A percentile compares a stretch with the other conserved stretches of the same genome.
Evolutionary conservation across 2,888 invertebrate genomes (phyloP).

Genomic region (Dusona sp.): DNA sequence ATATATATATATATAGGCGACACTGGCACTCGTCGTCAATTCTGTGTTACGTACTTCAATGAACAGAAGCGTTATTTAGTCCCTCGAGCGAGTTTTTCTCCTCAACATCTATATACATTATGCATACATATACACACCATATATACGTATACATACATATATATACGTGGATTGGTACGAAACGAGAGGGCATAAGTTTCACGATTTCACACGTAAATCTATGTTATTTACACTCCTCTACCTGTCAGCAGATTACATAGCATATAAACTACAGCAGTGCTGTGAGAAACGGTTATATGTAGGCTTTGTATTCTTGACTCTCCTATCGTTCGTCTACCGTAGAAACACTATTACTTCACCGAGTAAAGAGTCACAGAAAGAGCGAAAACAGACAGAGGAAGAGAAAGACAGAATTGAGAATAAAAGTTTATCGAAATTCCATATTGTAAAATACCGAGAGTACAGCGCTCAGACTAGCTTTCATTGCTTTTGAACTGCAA

Average conservation of each 20-base stretch:
- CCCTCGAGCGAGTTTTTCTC: constrained; percentile 59
- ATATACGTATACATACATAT: constrained; percentile 3
- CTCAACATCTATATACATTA: constrained; percentile 29
- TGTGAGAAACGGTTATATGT: constrained; percentile 13
- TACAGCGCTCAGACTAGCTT: constrained; percentile 4
- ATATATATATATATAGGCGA: constrained; percentile 50
- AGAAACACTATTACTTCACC: constrained; percentile 49
- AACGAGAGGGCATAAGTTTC: constrained; percentile 1
- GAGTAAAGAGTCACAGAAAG: constrained; percentile 1
- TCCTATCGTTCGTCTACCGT: constrained; percentile 50
- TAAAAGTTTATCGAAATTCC: constrained; percentile 40
- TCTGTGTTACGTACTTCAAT: constrained; percentile 68
- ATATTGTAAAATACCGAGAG: constrained; percentile 22
- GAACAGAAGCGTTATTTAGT: constrained; percentile 69
- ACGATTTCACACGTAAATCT: constrained; percentile 6
- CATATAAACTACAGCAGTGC: not conserved
- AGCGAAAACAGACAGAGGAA: not conserved
- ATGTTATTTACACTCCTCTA: constrained; percentile 3
- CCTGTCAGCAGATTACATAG: not conserved
- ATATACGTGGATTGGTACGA: not conserved
- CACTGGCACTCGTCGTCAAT: constrained; percentile 67
- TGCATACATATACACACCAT: not conserved
- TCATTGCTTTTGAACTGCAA: constrained; percentile 9
- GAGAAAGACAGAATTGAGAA: constrained; percentile 4
- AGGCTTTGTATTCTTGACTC: constrained; percentile 64